Percentiles rank a stretch among this genome's conserved stretches.
These are phyloP conservation scores for Parapsyche elsis DNA, from an alignment of 1,140 invertebrate genomes.

Conservation along the genomic window DNA sequence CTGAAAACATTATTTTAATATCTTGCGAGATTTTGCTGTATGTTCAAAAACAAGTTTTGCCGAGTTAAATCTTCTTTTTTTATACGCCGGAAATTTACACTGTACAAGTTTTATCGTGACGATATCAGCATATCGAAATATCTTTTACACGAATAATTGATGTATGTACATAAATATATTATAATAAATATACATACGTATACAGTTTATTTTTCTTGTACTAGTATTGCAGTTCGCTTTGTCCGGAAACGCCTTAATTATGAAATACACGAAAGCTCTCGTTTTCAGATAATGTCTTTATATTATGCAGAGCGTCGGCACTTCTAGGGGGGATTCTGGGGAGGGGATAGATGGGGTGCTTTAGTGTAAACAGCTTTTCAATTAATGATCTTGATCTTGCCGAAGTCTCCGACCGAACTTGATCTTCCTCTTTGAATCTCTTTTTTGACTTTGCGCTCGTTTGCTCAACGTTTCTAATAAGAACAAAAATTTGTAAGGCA, in stretches of 20 bases:
- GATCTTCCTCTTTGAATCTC: neutral
- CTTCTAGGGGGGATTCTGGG: neutral
- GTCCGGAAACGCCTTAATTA: too few species aligned
- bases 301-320: neutral
- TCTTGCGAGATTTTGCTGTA: conserved; percentile 6
- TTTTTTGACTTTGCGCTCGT: neutral
- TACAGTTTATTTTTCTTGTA: too few species aligned
- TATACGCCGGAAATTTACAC: too few species aligned
- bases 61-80: neutral
- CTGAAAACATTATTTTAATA: conserved; percentile 26
- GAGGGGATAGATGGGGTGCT: too few species aligned
- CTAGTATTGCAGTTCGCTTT: too few species aligned
- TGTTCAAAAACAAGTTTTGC: neutral
- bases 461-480: neutral
- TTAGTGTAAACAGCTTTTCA: conserved; percentile 21
- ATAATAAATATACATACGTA: too few species aligned
- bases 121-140: too few species aligned
- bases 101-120: too few species aligned
- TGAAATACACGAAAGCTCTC: too few species aligned
- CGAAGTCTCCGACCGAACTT: conserved; percentile 3
- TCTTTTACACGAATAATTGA: too few species aligned
- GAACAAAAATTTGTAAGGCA: neutral
- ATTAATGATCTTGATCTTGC: conserved; percentile 23
- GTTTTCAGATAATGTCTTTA: too few species aligned
- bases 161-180: too few species aligned